Conservation (phyloP, 2,888 invertebrate species). For the Perithous albicinctus region DNA sequence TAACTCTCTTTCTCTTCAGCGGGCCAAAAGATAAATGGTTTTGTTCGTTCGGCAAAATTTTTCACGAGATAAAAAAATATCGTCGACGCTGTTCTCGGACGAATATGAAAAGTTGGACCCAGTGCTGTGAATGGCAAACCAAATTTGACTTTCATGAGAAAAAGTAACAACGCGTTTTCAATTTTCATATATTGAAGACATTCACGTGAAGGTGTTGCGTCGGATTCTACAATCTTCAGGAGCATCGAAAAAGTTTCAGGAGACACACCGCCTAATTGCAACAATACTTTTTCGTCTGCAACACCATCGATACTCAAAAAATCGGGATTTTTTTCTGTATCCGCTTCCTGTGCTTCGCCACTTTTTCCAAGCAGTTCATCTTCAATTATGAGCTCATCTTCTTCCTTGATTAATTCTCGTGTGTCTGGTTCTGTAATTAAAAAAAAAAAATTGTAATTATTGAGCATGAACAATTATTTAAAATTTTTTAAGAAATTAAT, state of each 20-base stretch:
- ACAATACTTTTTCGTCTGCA: neutral
- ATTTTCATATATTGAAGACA: neutral
- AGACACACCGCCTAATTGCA: neutral
- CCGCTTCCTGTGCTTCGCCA: neutral
- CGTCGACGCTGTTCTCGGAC: neutral
- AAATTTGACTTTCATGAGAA: neutral
- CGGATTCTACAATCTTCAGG: neutral
- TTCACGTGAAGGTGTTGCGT: neutral
- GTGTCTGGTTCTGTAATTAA: no score
- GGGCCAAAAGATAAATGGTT: neutral
- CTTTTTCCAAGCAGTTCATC: neutral
- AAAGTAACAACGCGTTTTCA: neutral
- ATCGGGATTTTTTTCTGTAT: neutral
- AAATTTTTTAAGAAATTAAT: no score
- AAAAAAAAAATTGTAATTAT: no score
- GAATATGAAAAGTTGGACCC: neutral
- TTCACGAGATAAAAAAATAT: neutral
- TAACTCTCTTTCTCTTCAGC: neutral
- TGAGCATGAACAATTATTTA: no score
- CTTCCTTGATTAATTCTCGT: neutral
- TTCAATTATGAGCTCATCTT: neutral
- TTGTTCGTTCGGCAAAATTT: neutral
- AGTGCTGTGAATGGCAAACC: neutral
- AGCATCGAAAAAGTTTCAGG: neutral
- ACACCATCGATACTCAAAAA: neutral